Percentiles rank a stretch among this genome's conserved stretches.
Evolutionary conservation across 2,888 invertebrate species (phyloP).

Genomic region (Plagodis dolabraria): DNA sequence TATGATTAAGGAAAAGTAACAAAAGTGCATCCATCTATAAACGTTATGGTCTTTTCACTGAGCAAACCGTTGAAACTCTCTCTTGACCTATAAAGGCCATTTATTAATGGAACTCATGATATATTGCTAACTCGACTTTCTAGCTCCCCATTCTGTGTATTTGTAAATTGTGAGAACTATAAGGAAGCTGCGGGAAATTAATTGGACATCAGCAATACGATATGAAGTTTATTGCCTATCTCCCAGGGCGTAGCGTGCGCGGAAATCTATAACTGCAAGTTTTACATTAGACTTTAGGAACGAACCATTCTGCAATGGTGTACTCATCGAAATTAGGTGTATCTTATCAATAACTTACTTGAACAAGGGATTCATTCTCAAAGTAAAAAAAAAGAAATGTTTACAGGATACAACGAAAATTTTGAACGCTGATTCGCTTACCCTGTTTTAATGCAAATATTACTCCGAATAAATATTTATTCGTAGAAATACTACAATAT

Average conservation of each 20-base stretch:
- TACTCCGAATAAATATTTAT: too few relatives aligned
- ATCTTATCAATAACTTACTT: too few relatives aligned
- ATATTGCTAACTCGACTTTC: constrained; percentile 60
- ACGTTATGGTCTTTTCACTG: constrained; percentile 56
- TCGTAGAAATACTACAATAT: too few relatives aligned
- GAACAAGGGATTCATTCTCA: too few relatives aligned
- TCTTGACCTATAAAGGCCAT: constrained; percentile 65
- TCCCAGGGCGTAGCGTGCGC: neutral
- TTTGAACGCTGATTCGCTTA: too few relatives aligned
- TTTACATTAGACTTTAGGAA: too few relatives aligned
- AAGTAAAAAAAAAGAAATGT: too few relatives aligned
- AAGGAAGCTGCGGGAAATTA: constrained; percentile 15
- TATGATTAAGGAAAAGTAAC: constrained; percentile 44
- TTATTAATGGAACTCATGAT: constrained; percentile 66
- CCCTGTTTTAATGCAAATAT: too few relatives aligned
- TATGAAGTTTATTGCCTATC: neutral
- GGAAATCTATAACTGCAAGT: neutral
- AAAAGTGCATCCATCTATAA: constrained; percentile 58
- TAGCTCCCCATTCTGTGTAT: constrained; percentile 39
- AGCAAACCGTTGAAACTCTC: constrained; percentile 45
- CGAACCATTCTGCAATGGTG: too few relatives aligned
- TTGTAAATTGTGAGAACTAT: constrained; percentile 13
- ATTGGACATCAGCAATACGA: constrained; percentile 10
- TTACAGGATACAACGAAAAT: too few relatives aligned
- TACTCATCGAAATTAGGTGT: too few relatives aligned